Evolutionary conservation across 2,888 invertebrate genomes (phyloP).

Genomic region (Lasioglossum lativentre): DNA sequence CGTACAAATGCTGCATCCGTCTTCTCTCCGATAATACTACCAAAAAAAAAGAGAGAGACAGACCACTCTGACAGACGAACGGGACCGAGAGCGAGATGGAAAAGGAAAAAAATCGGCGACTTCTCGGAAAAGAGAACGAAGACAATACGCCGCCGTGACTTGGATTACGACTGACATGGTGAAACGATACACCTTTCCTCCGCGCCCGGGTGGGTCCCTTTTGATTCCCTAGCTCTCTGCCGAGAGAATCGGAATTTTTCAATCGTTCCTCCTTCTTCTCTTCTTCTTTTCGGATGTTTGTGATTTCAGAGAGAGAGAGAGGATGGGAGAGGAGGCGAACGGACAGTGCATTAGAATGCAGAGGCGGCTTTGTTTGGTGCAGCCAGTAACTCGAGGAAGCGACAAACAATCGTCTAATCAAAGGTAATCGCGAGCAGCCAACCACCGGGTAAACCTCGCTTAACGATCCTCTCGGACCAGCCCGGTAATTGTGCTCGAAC

Average conservation of each 20-base stretch:
- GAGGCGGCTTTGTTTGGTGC: not conserved
- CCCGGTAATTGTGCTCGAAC: not conserved
- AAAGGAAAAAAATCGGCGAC: not conserved
- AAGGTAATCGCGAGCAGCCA: constrained; percentile 16
- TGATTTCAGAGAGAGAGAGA: not conserved
- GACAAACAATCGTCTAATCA: constrained; percentile 34
- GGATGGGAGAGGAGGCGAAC: not conserved
- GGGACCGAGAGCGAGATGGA: too few species aligned
- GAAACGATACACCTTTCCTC: constrained; percentile 6
- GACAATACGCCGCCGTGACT: constrained; percentile 13
- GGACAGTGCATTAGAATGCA: not conserved
- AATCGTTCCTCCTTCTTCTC: not conserved
- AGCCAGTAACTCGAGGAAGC: not conserved
- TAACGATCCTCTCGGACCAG: not conserved
- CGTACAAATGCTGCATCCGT: constrained; percentile 40
- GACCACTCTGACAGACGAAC: not conserved
- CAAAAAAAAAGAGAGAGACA: constrained; percentile 15
- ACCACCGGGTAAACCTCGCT: constrained; percentile 8
- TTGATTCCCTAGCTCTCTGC: not conserved
- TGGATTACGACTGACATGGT: constrained; percentile 32
- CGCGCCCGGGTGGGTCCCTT: not conserved
- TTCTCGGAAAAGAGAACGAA: constrained; percentile 24
- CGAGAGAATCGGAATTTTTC: constrained; percentile 2
- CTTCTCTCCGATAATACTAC: constrained; percentile 17
- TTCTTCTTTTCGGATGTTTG: not conserved